phyloP scores from a whole-genome alignment of 2,797 vertebrate species.

The Emys orbicularis region DNA sequence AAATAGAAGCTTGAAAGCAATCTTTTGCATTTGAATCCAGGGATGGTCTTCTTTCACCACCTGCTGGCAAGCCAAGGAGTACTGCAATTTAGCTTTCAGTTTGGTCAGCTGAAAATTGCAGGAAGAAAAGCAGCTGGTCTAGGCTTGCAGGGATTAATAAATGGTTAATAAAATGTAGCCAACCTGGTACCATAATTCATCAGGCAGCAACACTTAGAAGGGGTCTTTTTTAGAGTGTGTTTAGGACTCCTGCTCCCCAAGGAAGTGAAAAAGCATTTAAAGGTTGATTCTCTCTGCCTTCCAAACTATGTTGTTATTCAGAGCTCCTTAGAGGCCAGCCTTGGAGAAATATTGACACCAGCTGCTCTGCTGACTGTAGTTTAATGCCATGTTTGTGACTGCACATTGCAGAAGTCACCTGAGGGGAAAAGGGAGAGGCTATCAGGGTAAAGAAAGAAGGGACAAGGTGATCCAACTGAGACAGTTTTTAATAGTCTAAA shows the following conservation, averaged over 20 bases:
- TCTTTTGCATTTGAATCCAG: neutral
- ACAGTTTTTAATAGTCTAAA: neutral
- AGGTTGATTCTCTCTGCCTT: neutral
- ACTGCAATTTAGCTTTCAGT: neutral
- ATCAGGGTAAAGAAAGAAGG: neutral
- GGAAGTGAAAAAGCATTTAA: neutral
- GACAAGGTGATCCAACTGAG: neutral
- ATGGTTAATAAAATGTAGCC: neutral
- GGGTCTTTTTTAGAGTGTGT: neutral
- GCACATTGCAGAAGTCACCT: neutral
- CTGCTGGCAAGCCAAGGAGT: slow-evolving; percentile 54
- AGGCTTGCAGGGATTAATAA: neutral
- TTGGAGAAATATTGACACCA: neutral
- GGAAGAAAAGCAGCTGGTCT: neutral
- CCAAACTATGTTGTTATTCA: neutral
- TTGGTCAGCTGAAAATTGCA: neutral
- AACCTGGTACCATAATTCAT: neutral
- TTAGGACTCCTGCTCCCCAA: neutral
- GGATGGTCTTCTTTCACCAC: slow-evolving; percentile 65
- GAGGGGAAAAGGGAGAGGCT: neutral
- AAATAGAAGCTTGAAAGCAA: neutral
- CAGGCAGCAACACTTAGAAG: neutral
- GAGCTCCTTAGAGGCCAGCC: neutral
- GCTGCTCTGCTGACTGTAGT: neutral
- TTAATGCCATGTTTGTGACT: neutral